phyloP scores from a whole-genome alignment of 2,888 invertebrate genomes.

The Thereva nobilitata region DNA sequence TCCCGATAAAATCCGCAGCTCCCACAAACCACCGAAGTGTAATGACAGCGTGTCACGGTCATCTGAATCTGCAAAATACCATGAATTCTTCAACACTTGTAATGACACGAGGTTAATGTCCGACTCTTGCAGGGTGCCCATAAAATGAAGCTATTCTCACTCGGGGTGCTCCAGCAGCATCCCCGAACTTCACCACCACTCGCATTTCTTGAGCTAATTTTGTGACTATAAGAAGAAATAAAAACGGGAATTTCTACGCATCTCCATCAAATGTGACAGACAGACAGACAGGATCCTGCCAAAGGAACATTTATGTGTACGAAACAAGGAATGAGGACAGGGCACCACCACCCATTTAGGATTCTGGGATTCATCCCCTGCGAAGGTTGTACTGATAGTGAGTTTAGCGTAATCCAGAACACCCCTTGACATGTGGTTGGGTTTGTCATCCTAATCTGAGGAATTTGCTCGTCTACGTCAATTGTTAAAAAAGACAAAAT shows the following conservation, averaged over 20 bases:
- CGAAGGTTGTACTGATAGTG: background rate
- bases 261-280: constrained; percentile 2
- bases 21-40: too few species aligned
- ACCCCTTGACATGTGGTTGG: constrained; percentile 6
- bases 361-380: background rate
- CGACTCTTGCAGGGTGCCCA: too few species aligned
- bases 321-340: background rate
- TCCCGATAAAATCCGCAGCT: too few species aligned
- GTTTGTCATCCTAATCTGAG: constrained; percentile 8
- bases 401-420: background rate
- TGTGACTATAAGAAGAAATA: constrained; percentile 1
- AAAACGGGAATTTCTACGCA: background rate
- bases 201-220: too few species aligned
- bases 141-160: too few species aligned
- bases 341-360: background rate
- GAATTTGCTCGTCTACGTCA: constrained; percentile 11
- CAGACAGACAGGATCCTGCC: background rate
- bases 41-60: too few species aligned
- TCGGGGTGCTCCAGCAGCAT: too few species aligned
- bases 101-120: too few species aligned
- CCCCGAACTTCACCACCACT: too few species aligned
- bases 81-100: too few species aligned
- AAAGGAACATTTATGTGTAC: background rate
- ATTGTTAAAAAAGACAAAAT: background rate
- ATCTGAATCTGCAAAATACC: too few species aligned